A percentile compares a stretch with the other conserved stretches of the same genome.
Conservation (phyloP, 2,888 invertebrate species). For the Asteroscopus sphinx region DNA sequence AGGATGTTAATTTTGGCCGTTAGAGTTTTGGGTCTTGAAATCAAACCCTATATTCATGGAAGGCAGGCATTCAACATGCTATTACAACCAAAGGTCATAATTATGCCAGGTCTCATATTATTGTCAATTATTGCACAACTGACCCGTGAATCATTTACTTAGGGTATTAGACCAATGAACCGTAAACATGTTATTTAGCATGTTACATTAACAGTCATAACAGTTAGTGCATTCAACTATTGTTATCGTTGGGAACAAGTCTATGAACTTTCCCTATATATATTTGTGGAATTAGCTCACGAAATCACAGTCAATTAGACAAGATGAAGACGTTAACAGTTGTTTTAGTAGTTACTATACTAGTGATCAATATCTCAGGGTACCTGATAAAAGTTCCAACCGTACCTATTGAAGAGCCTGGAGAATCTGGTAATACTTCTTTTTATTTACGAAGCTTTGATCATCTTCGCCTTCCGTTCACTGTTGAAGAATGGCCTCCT, state of each 20-base stretch:
- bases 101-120: too few relatives aligned
- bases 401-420: constrained; percentile 44
- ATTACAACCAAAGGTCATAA: background rate
- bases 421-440: constrained; percentile 44
- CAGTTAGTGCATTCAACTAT: constrained; percentile 73
- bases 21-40: too few relatives aligned
- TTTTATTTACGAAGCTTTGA: background rate
- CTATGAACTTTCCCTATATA: constrained; percentile 71
- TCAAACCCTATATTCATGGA: too few relatives aligned
- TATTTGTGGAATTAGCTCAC: constrained; percentile 49
- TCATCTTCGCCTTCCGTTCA: too few relatives aligned
- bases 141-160: constrained; percentile 19
- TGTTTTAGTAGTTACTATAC: constrained; percentile 52
- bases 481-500: too few relatives aligned
- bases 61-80: too few relatives aligned
- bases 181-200: constrained; percentile 37
- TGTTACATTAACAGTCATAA: constrained; percentile 49
- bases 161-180: constrained; percentile 44
- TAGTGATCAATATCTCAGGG: constrained; percentile 63
- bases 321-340: constrained; percentile 78
- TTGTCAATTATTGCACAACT: constrained; percentile 12
- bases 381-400: constrained; percentile 80
- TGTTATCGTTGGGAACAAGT: constrained; percentile 67
- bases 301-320: constrained; percentile 56
- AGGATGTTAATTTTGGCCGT: too few relatives aligned